Conservation (phyloP, 2,888 invertebrate genomes). For the Alloplasta piceator region DNA sequence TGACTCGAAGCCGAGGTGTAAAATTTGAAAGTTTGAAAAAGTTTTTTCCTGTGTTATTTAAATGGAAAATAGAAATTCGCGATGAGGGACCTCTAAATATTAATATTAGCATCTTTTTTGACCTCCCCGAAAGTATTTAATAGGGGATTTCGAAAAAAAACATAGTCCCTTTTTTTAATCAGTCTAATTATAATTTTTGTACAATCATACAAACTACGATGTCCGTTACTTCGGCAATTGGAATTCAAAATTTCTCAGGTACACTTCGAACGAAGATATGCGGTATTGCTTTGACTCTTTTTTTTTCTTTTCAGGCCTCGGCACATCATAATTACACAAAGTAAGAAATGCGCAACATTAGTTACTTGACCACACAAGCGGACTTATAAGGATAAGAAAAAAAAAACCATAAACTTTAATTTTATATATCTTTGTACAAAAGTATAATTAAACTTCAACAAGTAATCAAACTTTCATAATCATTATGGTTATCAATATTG, state of each 20-base stretch:
- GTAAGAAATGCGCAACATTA: slow-evolving; percentile 43
- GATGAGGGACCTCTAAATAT: too few relatives aligned
- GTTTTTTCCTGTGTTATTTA: too few relatives aligned
- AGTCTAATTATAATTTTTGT: background rate
- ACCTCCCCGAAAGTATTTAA: too few relatives aligned
- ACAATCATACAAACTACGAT: slow-evolving; percentile 10
- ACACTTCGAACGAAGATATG: slow-evolving; percentile 59
- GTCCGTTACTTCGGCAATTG: slow-evolving; percentile 26
- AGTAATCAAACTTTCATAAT: background rate
- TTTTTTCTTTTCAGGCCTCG: slow-evolving; percentile 28
- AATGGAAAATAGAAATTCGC: too few relatives aligned
- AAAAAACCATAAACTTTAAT: background rate
- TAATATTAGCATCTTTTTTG: too few relatives aligned
- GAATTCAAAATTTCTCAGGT: slow-evolving; percentile 56
- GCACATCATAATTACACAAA: slow-evolving; percentile 22
- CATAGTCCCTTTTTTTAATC: too few relatives aligned
- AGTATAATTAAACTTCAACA: background rate
- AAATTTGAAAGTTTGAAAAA: too few relatives aligned
- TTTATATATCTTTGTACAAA: too few relatives aligned
- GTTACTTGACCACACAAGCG: background rate
- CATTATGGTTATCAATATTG: too few relatives aligned
- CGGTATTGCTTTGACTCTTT: slow-evolving; percentile 25
- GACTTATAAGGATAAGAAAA: slow-evolving; percentile 3
- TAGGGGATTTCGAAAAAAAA: too few relatives aligned
- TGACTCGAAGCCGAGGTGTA: too few relatives aligned